Conservation (phyloP, 2,797 vertebrate genomes). For the Streptopelia turtur region DNA sequence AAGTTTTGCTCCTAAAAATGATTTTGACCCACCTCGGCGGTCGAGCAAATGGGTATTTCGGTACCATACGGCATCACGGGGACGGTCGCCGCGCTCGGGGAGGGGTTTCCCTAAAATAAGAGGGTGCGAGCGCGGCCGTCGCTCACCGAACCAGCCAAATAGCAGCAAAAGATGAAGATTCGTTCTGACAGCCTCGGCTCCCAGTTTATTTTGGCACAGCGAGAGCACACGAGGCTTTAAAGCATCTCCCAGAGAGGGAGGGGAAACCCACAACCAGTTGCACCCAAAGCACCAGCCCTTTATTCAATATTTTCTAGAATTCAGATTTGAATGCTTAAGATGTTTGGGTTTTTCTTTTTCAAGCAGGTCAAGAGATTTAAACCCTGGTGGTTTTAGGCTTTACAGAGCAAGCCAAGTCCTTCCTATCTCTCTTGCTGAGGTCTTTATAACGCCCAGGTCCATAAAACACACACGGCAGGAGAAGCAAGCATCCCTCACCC, state of each 20-base stretch:
- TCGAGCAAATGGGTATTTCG: accelerated
- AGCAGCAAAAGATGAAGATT: background rate
- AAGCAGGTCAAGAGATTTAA: background rate
- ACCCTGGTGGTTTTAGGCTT: too few relatives aligned
- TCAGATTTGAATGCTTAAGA: background rate
- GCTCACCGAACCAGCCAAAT: accelerated
- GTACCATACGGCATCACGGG: accelerated
- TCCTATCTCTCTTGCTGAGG: background rate
- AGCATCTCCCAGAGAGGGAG: background rate
- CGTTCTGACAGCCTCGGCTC: background rate
- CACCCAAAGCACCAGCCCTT: background rate
- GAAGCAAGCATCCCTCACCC: background rate
- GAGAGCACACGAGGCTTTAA: background rate
- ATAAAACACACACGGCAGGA: accelerated
- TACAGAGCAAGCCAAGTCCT: accelerated
- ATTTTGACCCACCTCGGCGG: accelerated
- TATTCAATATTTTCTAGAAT: accelerated
- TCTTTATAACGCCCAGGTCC: background rate
- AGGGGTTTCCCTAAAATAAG: background rate
- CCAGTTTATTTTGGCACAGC: background rate
- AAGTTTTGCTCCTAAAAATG: accelerated
- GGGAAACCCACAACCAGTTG: background rate
- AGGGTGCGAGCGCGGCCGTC: accelerated
- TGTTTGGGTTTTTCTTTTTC: background rate
- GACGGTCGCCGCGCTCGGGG: accelerated